These are phyloP conservation scores for Entomobrya proxima DNA, from an alignment of 2,888 invertebrate species.

Conservation along the genomic window DNA sequence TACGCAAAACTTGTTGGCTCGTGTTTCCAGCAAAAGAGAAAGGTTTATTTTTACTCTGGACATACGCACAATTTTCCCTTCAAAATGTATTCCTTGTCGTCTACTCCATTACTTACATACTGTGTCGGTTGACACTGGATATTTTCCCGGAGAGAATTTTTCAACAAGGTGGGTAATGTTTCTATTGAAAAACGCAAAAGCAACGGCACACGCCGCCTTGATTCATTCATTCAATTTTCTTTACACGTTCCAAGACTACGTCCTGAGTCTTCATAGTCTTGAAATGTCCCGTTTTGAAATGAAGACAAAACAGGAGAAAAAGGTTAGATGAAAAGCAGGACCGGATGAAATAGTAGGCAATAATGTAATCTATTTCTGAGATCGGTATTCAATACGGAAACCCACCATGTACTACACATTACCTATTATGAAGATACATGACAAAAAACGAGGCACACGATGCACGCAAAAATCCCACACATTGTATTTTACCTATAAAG, in stretches of 20 bases:
- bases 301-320: slow-evolving; percentile 5
- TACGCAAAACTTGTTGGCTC: not conserved
- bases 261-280: not conserved
- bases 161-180: not conserved
- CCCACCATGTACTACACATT: not conserved
- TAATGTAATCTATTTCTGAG: not conserved
- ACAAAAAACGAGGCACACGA: not conserved
- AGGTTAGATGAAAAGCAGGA: not conserved
- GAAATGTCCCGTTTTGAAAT: not conserved
- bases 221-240: slow-evolving; percentile 23
- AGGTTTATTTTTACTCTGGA: not conserved
- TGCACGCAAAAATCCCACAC: not conserved
- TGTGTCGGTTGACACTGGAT: not conserved
- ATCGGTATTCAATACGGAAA: not conserved
- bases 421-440: slow-evolving; percentile 5
- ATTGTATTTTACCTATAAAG: not conserved
- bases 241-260: not conserved
- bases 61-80: not conserved
- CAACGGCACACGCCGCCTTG: not conserved
- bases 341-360: not conserved
- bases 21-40: not conserved
- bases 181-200: not conserved
- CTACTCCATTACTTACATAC: not conserved
- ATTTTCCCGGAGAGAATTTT: not conserved
- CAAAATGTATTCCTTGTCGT: not conserved